Percentiles rank a stretch among this genome's conserved stretches.
Conservation (phyloP, 2,113 vertebrate species). For the Xiphophorus couchianus region DNA sequence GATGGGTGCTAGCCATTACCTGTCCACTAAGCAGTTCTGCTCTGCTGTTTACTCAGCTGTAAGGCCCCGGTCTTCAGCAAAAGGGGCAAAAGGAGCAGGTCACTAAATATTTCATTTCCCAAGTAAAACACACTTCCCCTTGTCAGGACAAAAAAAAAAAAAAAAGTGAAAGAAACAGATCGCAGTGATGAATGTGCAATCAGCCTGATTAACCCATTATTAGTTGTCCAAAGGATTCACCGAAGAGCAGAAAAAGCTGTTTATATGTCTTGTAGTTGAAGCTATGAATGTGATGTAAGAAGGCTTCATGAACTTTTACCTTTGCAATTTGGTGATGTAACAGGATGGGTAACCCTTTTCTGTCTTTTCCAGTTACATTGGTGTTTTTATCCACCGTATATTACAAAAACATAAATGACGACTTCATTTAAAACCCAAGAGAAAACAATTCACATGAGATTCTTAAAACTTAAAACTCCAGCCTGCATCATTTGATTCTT, state of each 20-base stretch:
- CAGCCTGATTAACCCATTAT: slow-evolving; percentile 84
- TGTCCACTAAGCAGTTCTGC: slow-evolving; percentile 63
- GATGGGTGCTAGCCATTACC: slow-evolving; percentile 61
- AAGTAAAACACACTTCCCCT: slow-evolving; percentile 82
- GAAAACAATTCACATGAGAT: background rate
- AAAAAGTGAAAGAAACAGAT: slow-evolving; percentile 61
- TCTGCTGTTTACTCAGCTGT: slow-evolving; percentile 85
- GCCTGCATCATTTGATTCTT: background rate
- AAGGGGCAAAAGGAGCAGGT: slow-evolving; percentile 76
- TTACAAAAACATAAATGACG: background rate
- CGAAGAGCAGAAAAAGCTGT: slow-evolving; percentile 74
- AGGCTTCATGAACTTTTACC: slow-evolving; percentile 65
- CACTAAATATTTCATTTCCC: slow-evolving; percentile 86
- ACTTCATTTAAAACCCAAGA: background rate
- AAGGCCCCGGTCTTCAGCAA: slow-evolving; percentile 74
- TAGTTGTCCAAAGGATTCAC: slow-evolving; percentile 77
- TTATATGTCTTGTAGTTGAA: slow-evolving; percentile 73
- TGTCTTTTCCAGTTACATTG: background rate
- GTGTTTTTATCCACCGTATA: slow-evolving; percentile 3
- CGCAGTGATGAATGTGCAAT: slow-evolving; percentile 85
- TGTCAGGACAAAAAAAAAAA: slow-evolving; percentile 56
- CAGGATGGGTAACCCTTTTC: slow-evolving; percentile 1
- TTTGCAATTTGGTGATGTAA: slow-evolving; percentile 34
- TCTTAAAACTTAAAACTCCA: background rate
- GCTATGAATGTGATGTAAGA: slow-evolving; percentile 69